Base-by-base conservation (phyloP, 2,797 vertebrate genomes). In the Bucorvus abyssinicus region DNA sequence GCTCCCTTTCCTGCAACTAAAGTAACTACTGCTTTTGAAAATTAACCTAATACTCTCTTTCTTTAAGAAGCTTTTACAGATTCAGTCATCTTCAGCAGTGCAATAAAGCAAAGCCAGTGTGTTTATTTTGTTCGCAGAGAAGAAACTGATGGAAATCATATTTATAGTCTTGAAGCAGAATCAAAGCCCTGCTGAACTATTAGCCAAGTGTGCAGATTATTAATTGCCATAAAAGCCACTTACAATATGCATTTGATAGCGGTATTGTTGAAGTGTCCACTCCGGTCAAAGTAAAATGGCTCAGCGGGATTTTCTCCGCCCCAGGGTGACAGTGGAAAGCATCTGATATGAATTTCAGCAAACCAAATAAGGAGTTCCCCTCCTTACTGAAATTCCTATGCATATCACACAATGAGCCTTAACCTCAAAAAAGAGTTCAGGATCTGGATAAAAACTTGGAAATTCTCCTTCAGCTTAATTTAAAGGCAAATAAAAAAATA, bases 141-240 rank as follows among this genome's bases (percentile, higher is more conserved):
- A 92, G 82, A 86, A 93, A 85, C 75, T 73, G 76, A 94, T 76
- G 94, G 92, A 93, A 94, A 90, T n/a, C 45, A 21, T 61, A 84
- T 95, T 96, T 87, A 77, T 57, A 88, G 27, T 70, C 75, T 84
- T 93, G 88, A 84, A 96, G 61, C 38, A 86, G 61, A 95, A 70
- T 87, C 84, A 94, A 95, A 95, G 78, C 40, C 74, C 70, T 88
- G 52, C 15, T 94, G 86, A 94, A 94, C 80, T 93, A 93, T 84
- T 87, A 95, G 84, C 79, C 61, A 80, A 95, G 42, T 47, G 49
- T 47, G 61, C 61, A 71, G 60, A 85, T 86, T 91, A 97, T 96
- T 96, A 97, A 97, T 95, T 89, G 89, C 82, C 88, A 81, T 79
- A 93, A 93, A 91, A 96, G 86, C 71, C 86, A 95, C 69, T 96